Evolutionary conservation across 2,113 vertebrate species (phyloP), one percentile per base, ranked within the genome.

Genomic region (Misgurnus mizolepis): DNA sequence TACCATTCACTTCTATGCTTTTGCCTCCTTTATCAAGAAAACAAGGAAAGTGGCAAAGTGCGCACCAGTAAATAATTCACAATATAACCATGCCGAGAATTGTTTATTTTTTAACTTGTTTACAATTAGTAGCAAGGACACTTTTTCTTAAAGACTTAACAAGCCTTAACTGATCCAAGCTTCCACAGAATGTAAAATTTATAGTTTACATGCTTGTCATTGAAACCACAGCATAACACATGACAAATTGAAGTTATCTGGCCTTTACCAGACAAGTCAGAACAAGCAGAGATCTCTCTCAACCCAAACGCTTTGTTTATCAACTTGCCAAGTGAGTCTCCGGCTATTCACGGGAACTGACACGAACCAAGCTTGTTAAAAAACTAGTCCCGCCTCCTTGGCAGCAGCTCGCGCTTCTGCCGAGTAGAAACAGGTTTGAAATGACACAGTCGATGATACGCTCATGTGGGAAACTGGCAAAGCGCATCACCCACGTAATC

Each of bases 401-500:
- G 55, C 69, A 50, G 55, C 11, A 53, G 40, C 15, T 61, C 15
- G 11, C 53, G 60, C 10, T 76, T 49, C 11, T 64, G 15, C 18
- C 56, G 41, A 77, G 78, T 45, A 58, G 73, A 78, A 67, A 53
- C 79, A 78, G 76, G 69, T 56, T 68, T 67, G 75, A 79, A 78
- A 47, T 65, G 66, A 67, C 64, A 67, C 50, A 39, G 55, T 8
- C 27, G 22, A 60, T 73, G n/a, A 72, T 34, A 53, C 15, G 6
- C 55, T 68, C 56, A 49, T 75, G 79, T 61, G 76, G 70, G 78
- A 83, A 83, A 83, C 39, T 53, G 78, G 58, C 67, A 66, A 47
- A 39, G 58, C 22, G 0, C 0, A 17, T 8, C 27, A 14, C 62
- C 50, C 12, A 27, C 71, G 55, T 60, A 55, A 11, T 53, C 11